These are phyloP conservation scores for Scomber scombrus DNA, from an alignment of 2,113 vertebrate genomes.

Conservation along the genomic window DNA sequence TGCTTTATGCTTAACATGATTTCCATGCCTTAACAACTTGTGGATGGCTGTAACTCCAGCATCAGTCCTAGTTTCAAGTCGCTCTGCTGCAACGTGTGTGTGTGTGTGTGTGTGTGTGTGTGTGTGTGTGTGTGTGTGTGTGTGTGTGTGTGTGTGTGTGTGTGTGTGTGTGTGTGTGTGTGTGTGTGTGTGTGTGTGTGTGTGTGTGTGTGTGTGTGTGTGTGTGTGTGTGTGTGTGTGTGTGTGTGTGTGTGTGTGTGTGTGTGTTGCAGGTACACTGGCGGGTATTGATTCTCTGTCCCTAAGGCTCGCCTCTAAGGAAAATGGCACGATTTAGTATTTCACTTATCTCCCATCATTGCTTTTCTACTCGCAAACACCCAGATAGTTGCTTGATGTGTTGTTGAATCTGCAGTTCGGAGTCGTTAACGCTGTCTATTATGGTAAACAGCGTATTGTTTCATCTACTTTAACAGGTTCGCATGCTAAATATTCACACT, in stretches of 20 bases:
- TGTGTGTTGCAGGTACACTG: slow-evolving; percentile 38
- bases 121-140: slow-evolving; percentile 21
- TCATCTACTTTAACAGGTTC: neutral
- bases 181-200: slow-evolving; percentile 23
- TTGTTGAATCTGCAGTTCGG: slow-evolving; percentile 24
- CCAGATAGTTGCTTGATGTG: slow-evolving; percentile 6
- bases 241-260: slow-evolving; percentile 14
- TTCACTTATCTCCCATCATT: slow-evolving; percentile 39
- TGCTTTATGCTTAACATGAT: neutral
- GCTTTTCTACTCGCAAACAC: neutral
- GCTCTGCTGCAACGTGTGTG: neutral
- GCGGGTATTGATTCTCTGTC: slow-evolving; percentile 66
- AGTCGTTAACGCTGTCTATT: neutral
- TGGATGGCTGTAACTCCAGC: neutral
- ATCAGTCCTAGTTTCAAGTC: slow-evolving; percentile 10
- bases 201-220: slow-evolving; percentile 16
- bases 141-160: slow-evolving; percentile 16
- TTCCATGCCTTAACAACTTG: neutral
- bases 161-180: slow-evolving; percentile 14
- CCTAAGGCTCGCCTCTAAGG: slow-evolving; percentile 29
- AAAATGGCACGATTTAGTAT: slow-evolving; percentile 55
- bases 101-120: slow-evolving; percentile 13
- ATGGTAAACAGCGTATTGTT: slow-evolving; percentile 13
- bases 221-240: slow-evolving; percentile 17
- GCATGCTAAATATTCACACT: neutral